Base-by-base conservation (phyloP, 2,888 invertebrate species). In the Leptopilina myrica region DNA sequence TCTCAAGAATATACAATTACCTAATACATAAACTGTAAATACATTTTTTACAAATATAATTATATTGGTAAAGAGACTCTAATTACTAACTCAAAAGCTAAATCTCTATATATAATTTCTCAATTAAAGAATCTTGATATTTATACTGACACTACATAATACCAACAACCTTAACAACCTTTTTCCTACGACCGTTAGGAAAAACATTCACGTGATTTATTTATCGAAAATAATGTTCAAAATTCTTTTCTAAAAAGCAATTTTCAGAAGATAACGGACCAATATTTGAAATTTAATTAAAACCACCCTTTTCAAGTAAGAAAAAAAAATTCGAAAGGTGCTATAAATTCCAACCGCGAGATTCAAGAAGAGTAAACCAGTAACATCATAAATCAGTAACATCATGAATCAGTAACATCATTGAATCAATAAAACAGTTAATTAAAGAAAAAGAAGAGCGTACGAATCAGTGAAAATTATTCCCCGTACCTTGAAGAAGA, bases 401-500 rank as follows among this genome's bases (percentile, higher is more conserved):
- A 20, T 20, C 20, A 49, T 69, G 49, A 49, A 69, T 69, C 69
- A 69, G 67, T 26, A 49, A 33, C 33, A 33, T 33, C 33, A 53
- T 69, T 33, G 14, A 69, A 73, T 73, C 69, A 69, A 69, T 69
- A 69, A 53, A 69, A 53, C 20, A 20, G 69, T 20, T 69, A 26
- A n/a, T n/a, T 11, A 73, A 73, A 33, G 56, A 33, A 56, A 14
- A 73, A 26, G 33, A 12, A 11, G 64, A 33, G 33, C 33, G 33
- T 62, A 62, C 8, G 20, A 62, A 62, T 62, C 62, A 9, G 62
- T 62, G 20, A 62, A 20, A 62, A 62, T 62, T 62, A 40, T 56
- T 73, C 15, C 8, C 33, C 33, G 26, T 33, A 20, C 7, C n/a
- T 7, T 56, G 26, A 26, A 73, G 33, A 53, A 73, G 73, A 7